Percentiles rank a stretch among this genome's conserved stretches.
phyloP scores from a whole-genome alignment of 1,140 invertebrate genomes.

The Drosophila ohnishii region DNA sequence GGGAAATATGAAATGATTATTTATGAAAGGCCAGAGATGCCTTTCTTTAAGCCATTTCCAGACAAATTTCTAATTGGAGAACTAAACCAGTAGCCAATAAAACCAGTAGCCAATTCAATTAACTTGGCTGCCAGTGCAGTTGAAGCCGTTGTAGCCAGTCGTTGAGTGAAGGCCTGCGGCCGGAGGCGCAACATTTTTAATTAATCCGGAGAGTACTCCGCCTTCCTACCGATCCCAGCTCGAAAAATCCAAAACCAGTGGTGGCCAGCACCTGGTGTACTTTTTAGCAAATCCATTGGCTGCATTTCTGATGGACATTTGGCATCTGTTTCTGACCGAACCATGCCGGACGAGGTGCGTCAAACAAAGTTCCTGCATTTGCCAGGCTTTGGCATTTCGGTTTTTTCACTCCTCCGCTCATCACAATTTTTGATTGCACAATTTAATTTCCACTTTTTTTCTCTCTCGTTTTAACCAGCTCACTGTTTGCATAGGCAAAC shows the following conservation, averaged over 20 bases:
- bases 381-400: slow-evolving; percentile 51
- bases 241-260: slow-evolving; percentile 15
- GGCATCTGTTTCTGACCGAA: slow-evolving; percentile 71
- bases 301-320: slow-evolving; percentile 73
- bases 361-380: slow-evolving; percentile 48
- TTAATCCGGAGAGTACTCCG: slow-evolving; percentile 45
- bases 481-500: slow-evolving; percentile 43
- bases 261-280: slow-evolving; percentile 38
- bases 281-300: slow-evolving; percentile 61
- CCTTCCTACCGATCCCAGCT: background rate
- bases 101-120: slow-evolving; percentile 56
- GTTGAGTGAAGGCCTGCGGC: slow-evolving; percentile 60
- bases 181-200: slow-evolving; percentile 62
- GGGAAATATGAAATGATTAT: slow-evolving; percentile 65
- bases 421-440: slow-evolving; percentile 62
- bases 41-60: background rate
- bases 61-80: slow-evolving; percentile 8
- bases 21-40: slow-evolving; percentile 30
- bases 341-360: slow-evolving; percentile 11
- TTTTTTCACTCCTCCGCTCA: slow-evolving; percentile 31
- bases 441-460: slow-evolving; percentile 60
- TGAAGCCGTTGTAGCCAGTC: slow-evolving; percentile 25
- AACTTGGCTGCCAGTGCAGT: slow-evolving; percentile 61
- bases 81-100: slow-evolving; percentile 9
- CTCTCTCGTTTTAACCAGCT: background rate